Percentiles rank a stretch among this genome's conserved stretches.
Evolutionary conservation across 2,888 invertebrate genomes (phyloP).

Genomic region (Tholera decimalis): DNA sequence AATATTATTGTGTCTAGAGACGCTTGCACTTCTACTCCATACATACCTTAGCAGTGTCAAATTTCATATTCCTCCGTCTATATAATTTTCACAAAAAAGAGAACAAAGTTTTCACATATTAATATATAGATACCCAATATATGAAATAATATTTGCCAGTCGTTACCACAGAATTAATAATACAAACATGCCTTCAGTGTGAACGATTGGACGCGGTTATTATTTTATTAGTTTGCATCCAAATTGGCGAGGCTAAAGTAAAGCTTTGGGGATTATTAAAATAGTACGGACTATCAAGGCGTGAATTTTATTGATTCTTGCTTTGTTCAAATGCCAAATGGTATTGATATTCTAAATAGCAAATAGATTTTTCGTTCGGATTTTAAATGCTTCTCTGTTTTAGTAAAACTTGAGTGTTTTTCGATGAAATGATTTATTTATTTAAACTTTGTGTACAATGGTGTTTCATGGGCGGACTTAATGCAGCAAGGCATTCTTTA

Average conservation of each 20-base stretch:
- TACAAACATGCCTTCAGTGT: constrained; percentile 24
- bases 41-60: no score
- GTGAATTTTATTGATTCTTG: constrained; percentile 36
- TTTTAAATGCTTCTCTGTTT: not conserved
- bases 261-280: constrained; percentile 22
- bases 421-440: no score
- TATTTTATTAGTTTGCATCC: constrained; percentile 35
- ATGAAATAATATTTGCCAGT: not conserved
- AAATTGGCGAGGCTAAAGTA: constrained; percentile 52
- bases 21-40: no score
- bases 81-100: no score
- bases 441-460: no score
- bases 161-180: constrained; percentile 22
- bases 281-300: constrained; percentile 33
- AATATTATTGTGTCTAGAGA: no score
- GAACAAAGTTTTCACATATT: no score
- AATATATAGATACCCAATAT: no score
- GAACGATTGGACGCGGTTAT: constrained; percentile 52
- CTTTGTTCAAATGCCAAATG: not conserved
- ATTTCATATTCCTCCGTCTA: no score
- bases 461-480: no score
- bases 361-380: not conserved
- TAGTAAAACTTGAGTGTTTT: not conserved
- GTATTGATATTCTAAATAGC: not conserved
- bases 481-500: no score